These are phyloP conservation scores for Entomobrya multifasciata DNA, from an alignment of 2,888 invertebrate species.

Conservation along the genomic window DNA sequence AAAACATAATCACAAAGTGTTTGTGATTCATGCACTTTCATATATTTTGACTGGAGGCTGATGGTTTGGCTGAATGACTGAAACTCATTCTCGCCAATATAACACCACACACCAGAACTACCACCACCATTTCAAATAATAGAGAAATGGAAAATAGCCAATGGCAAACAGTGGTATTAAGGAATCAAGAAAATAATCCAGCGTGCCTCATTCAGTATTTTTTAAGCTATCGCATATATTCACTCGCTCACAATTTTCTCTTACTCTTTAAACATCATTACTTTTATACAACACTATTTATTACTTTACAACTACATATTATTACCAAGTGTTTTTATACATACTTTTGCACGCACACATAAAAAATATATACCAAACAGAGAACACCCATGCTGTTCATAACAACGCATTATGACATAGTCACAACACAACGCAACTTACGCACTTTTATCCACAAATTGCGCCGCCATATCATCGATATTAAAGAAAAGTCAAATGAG, in stretches of 20 bases:
- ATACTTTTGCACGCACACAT: slow-evolving; percentile 37
- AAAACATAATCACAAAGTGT: slow-evolving; percentile 7
- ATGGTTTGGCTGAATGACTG: background rate
- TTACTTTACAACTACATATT: too few species aligned
- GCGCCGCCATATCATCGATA: too few species aligned
- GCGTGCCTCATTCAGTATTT: too few species aligned
- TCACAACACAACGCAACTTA: background rate
- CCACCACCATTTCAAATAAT: too few species aligned
- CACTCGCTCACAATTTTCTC: too few species aligned
- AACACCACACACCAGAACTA: background rate
- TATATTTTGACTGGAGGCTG: background rate
- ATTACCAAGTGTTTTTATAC: too few species aligned
- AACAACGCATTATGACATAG: background rate
- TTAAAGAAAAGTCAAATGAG: too few species aligned
- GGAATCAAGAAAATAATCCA: background rate
- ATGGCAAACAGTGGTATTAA: background rate
- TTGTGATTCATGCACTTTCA: slow-evolving; percentile 24
- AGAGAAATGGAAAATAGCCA: background rate
- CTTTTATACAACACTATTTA: too few species aligned
- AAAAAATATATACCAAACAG: too few species aligned
- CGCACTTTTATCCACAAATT: background rate
- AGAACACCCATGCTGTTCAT: too few species aligned
- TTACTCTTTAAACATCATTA: too few species aligned
- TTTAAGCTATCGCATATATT: too few species aligned
- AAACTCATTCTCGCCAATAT: slow-evolving; percentile 3